Percentiles rank a stretch among this genome's conserved stretches.
These are phyloP conservation scores for Tokudaia muenninki DNA, from an alignment of 2,797 vertebrate species.

Conservation along the genomic window DNA sequence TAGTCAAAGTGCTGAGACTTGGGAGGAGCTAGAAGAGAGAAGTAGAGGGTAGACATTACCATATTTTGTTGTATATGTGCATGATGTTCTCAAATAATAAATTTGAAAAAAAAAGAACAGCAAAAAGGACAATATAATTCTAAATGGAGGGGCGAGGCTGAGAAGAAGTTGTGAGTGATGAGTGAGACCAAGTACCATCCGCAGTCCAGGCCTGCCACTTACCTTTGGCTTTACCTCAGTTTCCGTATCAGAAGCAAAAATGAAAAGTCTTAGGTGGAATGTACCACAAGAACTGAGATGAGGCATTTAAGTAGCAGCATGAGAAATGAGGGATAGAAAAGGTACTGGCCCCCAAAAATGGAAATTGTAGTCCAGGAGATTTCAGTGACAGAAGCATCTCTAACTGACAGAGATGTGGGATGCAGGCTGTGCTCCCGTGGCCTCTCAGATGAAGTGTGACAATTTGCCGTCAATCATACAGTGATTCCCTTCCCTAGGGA, in stretches of 20 bases:
- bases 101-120: background rate
- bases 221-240: background rate
- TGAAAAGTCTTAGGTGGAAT: background rate
- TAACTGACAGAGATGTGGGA: rapidly evolving
- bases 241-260: background rate
- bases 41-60: background rate
- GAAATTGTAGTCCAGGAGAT: background rate
- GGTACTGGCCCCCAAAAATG: rapidly evolving
- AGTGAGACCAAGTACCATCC: background rate
- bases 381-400: background rate
- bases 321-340: background rate
- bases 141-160: background rate
- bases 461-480: background rate
- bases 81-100: background rate
- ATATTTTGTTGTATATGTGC: background rate
- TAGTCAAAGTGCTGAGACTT: background rate
- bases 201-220: background rate
- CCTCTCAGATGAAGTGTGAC: background rate
- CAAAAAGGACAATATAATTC: background rate
- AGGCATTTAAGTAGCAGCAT: background rate
- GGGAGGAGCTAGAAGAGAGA: background rate
- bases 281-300: background rate
- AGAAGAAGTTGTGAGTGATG: background rate
- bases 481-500: background rate
- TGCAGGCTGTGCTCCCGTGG: background rate